Evolutionary conservation across 37 sponge, comb jelly and placozoan genomes (phyloP).

Genomic region (Petrosia ficiformis): DNA sequence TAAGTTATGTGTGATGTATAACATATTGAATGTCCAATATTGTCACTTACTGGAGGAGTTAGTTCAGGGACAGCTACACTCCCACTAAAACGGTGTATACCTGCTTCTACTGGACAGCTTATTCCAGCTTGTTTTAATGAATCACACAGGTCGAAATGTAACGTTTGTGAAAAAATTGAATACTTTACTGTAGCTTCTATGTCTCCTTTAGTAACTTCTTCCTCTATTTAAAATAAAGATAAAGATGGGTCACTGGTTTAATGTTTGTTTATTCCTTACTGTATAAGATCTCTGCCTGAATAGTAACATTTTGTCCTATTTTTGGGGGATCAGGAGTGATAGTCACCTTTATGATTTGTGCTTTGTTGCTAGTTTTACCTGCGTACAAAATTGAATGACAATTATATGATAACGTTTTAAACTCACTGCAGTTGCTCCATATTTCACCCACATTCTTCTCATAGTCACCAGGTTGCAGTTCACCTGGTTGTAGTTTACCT

Average conservation of each 20-base stretch:
- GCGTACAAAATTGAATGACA: too few relatives aligned
- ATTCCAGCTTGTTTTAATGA: not conserved
- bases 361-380: too few relatives aligned
- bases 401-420: too few relatives aligned
- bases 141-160: conserved; percentile 34
- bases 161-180: not conserved
- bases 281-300: not conserved
- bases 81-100: not conserved
- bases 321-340: conserved; percentile 42
- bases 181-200: conserved; percentile 12
- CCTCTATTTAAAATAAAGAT: conserved; percentile 10
- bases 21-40: too few relatives aligned
- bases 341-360: too few relatives aligned
- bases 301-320: conserved; percentile 17
- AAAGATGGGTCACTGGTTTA: too few relatives aligned
- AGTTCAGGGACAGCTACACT: not conserved
- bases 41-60: not conserved
- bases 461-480: not conserved
- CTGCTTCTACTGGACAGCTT: conserved; percentile 36
- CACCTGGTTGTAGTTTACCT: too few relatives aligned
- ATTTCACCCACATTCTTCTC: conserved; percentile 22
- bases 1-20: not conserved
- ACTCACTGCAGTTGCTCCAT: conserved; percentile 58
- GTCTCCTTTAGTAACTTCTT: conserved; percentile 27
- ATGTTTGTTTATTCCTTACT: too few relatives aligned